A percentile compares a stretch with the other conserved stretches of the same genome.
phyloP scores from a whole-genome alignment of 1,140 invertebrate species.

The Drosophila parvula region DNA sequence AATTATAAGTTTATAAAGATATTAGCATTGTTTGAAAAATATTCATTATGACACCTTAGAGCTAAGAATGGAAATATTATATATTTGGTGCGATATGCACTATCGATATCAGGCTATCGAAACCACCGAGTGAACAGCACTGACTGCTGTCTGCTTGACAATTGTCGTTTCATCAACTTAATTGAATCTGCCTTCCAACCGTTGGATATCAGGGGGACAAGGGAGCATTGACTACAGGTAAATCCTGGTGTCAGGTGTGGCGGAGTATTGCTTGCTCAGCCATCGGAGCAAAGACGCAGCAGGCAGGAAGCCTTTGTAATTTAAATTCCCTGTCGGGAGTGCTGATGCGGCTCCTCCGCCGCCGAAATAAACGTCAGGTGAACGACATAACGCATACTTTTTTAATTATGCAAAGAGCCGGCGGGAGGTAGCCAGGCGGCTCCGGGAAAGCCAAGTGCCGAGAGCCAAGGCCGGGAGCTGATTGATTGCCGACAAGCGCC shows the following conservation, averaged over 20 bases:
- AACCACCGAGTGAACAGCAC: background rate
- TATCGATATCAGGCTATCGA: background rate
- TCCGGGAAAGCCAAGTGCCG: slow-evolving; percentile 19
- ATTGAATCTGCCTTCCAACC: slow-evolving; percentile 66
- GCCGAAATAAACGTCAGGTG: slow-evolving; percentile 59
- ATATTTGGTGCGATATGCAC: background rate
- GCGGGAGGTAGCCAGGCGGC: slow-evolving; percentile 12
- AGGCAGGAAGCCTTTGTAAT: slow-evolving; percentile 42
- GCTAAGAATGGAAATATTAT: background rate
- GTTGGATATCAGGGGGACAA: background rate
- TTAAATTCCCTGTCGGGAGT: slow-evolving; percentile 54
- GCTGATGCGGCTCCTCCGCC: slow-evolving; percentile 28
- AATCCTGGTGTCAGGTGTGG: slow-evolving; percentile 40
- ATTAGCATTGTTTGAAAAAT: no score
- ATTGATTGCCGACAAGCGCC: slow-evolving; percentile 67
- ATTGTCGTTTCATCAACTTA: slow-evolving; percentile 79
- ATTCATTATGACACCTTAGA: no score
- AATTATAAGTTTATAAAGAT: no score
- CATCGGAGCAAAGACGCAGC: slow-evolving; percentile 5
- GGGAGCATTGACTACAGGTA: slow-evolving; percentile 15
- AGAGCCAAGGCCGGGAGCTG: slow-evolving; percentile 44
- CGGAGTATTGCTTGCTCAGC: slow-evolving; percentile 36
- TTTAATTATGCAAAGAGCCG: slow-evolving; percentile 79
- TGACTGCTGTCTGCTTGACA: slow-evolving; percentile 35
- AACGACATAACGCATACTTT: slow-evolving; percentile 72